A percentile compares a stretch with the other conserved stretches of the same genome.
Conservation (phyloP, 2,797 vertebrate genomes). For the Urosaurus nigricauda region DNA sequence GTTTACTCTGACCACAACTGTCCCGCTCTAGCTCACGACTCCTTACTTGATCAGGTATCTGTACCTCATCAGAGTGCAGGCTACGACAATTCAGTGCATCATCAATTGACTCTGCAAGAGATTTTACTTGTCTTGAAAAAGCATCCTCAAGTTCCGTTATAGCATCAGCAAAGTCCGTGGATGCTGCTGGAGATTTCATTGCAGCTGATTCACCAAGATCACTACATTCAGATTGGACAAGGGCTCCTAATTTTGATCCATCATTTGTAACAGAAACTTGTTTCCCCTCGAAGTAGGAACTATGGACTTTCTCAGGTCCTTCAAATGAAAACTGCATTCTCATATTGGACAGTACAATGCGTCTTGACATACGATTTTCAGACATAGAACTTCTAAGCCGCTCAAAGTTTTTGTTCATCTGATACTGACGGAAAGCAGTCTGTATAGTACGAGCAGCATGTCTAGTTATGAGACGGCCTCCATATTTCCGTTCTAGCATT, state of each 20-base stretch:
- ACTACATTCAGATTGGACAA: slow-evolving; percentile 85
- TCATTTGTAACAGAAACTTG: slow-evolving; percentile 92
- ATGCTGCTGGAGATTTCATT: slow-evolving; percentile 85
- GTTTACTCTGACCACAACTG: slow-evolving; percentile 81
- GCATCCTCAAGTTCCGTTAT: slow-evolving; percentile 97
- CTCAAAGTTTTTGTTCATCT: slow-evolving; percentile 99
- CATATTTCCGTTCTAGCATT: slow-evolving; percentile 99
- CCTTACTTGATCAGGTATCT: slow-evolving; percentile 77
- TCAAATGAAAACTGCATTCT: slow-evolving; percentile 99
- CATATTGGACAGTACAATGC: slow-evolving; percentile 98
- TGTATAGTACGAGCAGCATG: slow-evolving; percentile 98
- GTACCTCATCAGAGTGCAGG: slow-evolving; percentile 88
- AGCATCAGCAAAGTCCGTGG: slow-evolving; percentile 91
- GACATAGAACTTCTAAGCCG: slow-evolving; percentile 98
- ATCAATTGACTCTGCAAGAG: slow-evolving; percentile 95
- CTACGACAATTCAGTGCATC: slow-evolving; percentile 96
- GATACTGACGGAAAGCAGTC: slow-evolving; percentile 98
- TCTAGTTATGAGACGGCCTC: slow-evolving; percentile 96
- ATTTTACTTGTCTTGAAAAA: slow-evolving; percentile 97
- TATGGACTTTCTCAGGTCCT: slow-evolving; percentile 97
- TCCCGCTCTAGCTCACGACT: slow-evolving; percentile 85
- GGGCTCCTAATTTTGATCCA: slow-evolving; percentile 84
- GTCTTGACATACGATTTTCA: slow-evolving; percentile 97
- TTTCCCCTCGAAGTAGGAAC: slow-evolving; percentile 97
- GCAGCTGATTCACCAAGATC: slow-evolving; percentile 84